Evolutionary conservation across 2,888 invertebrate species (phyloP), one percentile per base, ranked within the genome.

Genomic region (Drosophila stalkeri): DNA sequence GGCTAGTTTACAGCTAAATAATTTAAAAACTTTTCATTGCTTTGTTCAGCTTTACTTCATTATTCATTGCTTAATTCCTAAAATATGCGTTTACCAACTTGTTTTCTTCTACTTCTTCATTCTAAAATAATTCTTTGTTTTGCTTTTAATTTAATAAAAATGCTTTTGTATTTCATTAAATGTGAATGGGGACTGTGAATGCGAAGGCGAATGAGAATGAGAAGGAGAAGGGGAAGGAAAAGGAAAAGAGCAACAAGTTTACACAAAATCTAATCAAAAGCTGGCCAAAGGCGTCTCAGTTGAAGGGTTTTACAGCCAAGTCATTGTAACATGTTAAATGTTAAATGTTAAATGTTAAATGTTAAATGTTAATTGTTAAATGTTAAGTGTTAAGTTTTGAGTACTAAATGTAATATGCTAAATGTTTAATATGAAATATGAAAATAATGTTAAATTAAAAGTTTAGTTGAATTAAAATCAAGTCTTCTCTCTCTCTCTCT

Each of bases 101-200:
- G n/a, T 64, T 60, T 57, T 49, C 33, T 12, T n/a, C 35, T 16
- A 14, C 20, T 43, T 11, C 31, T 51, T 44, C 20, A 20, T 33
- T 11, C 9, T 9, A 39, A 1, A 27, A 16, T 23, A 20, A 51
- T 56, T 44, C 33, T 8, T 46, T 46, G 37, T 64, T 65, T 57
- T 44, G 75, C 85, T 79, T 73, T 84, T 70, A 76, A 68, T 68
- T 65, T 71, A 81, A 84, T 81, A 70, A 84, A 84, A 81, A 60
- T 37, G 41, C 51, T 33, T 44, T 41, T 43, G 16, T 56, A 16
- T 43, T 20, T 35, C 23, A 55, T 31, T 41, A 55, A 41, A 31
- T n/a, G 41, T 3, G 31, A 51, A 51, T 51, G 18, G 7, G 51
- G 2, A 18, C 18, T n/a, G 12, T 7, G 31, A 49, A 9, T 44